Conservation (phyloP, 2,797 vertebrate genomes). For the Artibeus jamaicensis region DNA sequence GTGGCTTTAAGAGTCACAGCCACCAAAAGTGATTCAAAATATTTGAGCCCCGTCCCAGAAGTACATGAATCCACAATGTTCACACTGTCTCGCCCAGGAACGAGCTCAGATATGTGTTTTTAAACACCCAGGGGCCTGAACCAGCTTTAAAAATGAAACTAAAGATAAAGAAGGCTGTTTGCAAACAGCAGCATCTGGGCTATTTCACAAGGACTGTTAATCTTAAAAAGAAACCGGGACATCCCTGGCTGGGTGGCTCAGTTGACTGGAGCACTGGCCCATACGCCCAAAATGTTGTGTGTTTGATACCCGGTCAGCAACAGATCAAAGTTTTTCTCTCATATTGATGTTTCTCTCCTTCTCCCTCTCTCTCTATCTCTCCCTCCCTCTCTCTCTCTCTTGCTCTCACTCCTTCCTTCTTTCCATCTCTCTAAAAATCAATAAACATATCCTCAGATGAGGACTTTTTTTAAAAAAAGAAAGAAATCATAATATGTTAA, state of each 20-base stretch:
- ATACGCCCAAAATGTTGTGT: background rate
- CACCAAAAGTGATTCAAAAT: slow-evolving; percentile 31
- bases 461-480: background rate
- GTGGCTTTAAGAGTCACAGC: slow-evolving; percentile 18
- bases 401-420: too few species aligned
- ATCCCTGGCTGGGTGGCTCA: background rate
- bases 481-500: background rate
- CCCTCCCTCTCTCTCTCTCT: background rate
- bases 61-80: background rate
- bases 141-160: background rate
- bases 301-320: background rate
- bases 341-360: too few species aligned
- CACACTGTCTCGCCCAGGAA: background rate
- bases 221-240: background rate
- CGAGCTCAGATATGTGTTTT: background rate
- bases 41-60: background rate
- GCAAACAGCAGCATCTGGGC: background rate
- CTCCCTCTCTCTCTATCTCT: too few species aligned
- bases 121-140: background rate
- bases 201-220: background rate
- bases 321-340: background rate
- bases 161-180: background rate
- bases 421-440: background rate
- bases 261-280: background rate
- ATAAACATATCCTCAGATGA: background rate